Base-by-base conservation (phyloP, 2,888 invertebrate species). In the Agrotis segetum region DNA sequence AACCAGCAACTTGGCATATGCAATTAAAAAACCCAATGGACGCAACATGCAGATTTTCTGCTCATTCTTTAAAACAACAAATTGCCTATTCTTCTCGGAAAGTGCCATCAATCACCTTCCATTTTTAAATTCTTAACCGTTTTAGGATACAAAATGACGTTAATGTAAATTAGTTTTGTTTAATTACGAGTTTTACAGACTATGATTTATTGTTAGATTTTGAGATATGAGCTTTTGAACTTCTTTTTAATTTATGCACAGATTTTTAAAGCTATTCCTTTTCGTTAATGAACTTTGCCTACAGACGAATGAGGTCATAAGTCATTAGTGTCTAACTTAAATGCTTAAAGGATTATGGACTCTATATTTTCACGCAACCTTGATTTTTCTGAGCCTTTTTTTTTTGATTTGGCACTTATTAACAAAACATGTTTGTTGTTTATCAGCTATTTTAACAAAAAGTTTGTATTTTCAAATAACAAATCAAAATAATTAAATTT, bases 151-250 rank as follows among this genome's bases (percentile, higher is more conserved):
- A 90, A 89, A 90, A 90, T 86, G 90, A 90, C 90, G 88, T 91
- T 90, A 92, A 92, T 92, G 85, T 90, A 92, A 91, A 94, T 92
- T 92, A 91, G 91, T 87, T 87, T 85, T 80, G 87, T 88, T 87
- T 94, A 94, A 95, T 95, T 93, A 94, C 88, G 87, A 90, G 90
- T 89, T 90, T 88, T 87, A 88, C 85, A 83, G 81, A 82, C 87
- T 88, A 87, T 94, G 94, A 95, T 95, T 95, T 95, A 92, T 91
- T 83, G 84, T 87, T 84, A 68, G 80, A 84, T 80, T 84, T 86
- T 87, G 78, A 78, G 65, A 77, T 79, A 61, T 65, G 68, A 75
- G 75, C 66, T 82, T 40, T 76, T 79, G 55, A 71, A 63, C 67
- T 60, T 24, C 67, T 58, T 73, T 71, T 68, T 73, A 71, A 71